Base-by-base conservation (phyloP, 1,140 invertebrate species). In the Medauroidea extradentata region DNA sequence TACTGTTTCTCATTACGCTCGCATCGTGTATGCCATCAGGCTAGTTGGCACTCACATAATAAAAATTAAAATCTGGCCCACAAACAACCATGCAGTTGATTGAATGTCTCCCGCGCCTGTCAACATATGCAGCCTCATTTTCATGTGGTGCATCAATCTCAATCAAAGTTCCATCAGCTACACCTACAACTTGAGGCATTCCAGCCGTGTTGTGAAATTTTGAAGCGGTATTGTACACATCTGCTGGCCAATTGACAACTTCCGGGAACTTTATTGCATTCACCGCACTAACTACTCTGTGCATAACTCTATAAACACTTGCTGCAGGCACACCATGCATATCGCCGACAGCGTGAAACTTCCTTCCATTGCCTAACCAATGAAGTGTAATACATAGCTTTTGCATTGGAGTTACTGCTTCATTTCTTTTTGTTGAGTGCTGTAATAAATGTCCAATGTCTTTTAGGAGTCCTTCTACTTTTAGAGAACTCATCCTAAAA, bases 61-160 rank as follows among this genome's bases (percentile, higher is more conserved):
- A 71, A 51, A 69, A 65, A 13, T 43, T 19, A 8, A 54, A 53
- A 49, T 68, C 57, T 2, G 65, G 65, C 8, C 67, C 65, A 57
- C 60, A 66, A 34, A 71, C 59, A 18, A 65, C 23, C 60, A 67
- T 64, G 21, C 18, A 39, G 38, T 66, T 70, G 1, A 71, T 39
- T 29, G 66, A 67, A 57, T 71, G 67, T 39, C 66, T 65, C 1
- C 61, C 64, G 56, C 69, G 59, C 11, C 65, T 60, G 54, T 68
- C 63, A 9, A 69, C 66, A 63, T 64, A 51, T 66, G n/a, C n/a
- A n/a, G n/a, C n/a, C n/a, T n/a, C n/a, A n/a, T n/a, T 50, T 13
- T 42, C 13, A 13, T 14, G 19, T 23, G 68, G 68, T 3, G 60
- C 59, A 48, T 62, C 60, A 41, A 69, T 63, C 16, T 66, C 61